phyloP scores from a whole-genome alignment of 2,797 vertebrate genomes.

The Myioborus miniatus region DNA sequence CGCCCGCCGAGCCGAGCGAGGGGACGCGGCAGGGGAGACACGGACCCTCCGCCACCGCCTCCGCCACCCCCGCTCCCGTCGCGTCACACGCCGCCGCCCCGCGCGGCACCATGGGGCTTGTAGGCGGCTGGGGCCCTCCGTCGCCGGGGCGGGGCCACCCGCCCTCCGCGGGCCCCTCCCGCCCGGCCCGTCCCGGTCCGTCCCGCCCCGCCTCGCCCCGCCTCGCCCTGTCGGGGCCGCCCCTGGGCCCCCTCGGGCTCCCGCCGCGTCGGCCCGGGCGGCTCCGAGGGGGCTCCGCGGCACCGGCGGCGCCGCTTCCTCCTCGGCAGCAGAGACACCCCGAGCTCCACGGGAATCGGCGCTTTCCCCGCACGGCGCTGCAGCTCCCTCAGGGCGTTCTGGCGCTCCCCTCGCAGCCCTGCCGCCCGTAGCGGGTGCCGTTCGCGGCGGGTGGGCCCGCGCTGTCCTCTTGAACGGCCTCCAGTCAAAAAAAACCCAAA shows the following conservation, averaged over 20 bases:
- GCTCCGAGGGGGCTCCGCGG: too few species aligned
- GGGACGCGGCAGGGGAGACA: conserved; percentile 20
- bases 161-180: not conserved
- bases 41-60: not conserved
- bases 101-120: conserved; percentile 44
- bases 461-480: not conserved
- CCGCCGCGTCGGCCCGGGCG: too few species aligned
- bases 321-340: too few species aligned
- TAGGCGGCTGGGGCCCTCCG: not conserved
- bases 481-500: not conserved
- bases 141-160: not conserved
- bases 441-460: too few species aligned
- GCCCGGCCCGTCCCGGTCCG: too few species aligned
- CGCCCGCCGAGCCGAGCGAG: conserved; percentile 39
- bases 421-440: accelerated
- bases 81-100: not conserved
- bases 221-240: not conserved
- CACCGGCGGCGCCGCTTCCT: not conserved
- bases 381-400: accelerated
- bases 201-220: too few species aligned
- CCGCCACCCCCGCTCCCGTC: not conserved
- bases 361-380: not conserved
- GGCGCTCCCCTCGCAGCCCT: not conserved
- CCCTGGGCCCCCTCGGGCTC: too few species aligned
- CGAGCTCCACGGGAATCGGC: accelerated